These are phyloP conservation scores for Epizoanthus scotinus DNA, from an alignment of 92 coral and sea anemone genomes.

Conservation along the genomic window DNA sequence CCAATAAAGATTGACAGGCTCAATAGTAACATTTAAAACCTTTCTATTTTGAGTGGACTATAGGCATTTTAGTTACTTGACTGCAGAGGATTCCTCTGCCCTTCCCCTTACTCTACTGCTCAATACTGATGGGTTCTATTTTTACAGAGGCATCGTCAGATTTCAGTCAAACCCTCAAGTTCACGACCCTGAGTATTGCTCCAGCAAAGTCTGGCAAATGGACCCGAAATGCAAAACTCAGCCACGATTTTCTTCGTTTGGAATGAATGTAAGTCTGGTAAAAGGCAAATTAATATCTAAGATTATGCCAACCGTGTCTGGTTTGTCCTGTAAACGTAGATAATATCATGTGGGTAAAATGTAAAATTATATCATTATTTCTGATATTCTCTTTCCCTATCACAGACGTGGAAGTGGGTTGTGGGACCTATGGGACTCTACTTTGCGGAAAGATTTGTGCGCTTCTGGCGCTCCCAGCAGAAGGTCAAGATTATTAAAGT, in stretches of 20 bases:
- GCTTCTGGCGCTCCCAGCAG: slow-evolving; percentile 83
- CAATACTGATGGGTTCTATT: neutral
- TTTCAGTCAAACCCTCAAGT: slow-evolving; percentile 72
- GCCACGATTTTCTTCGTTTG: slow-evolving; percentile 71
- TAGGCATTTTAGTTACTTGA: too few species aligned
- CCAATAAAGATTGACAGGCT: too few species aligned
- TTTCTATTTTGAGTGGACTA: too few species aligned
- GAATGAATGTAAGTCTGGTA: slow-evolving; percentile 76
- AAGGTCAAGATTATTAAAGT: slow-evolving; percentile 75
- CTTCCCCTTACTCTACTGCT: neutral
- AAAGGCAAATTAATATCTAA: neutral
- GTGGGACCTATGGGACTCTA: slow-evolving; percentile 78
- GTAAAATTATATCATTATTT: neutral
- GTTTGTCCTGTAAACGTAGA: too few species aligned
- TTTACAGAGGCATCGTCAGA: slow-evolving; percentile 79
- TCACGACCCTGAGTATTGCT: slow-evolving; percentile 69
- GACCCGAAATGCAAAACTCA: slow-evolving; percentile 48
- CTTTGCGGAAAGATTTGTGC: slow-evolving; percentile 68
- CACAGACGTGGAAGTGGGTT: slow-evolving; percentile 91
- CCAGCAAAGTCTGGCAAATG: slow-evolving; percentile 37
- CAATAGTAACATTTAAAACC: too few species aligned
- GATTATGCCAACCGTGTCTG: too few species aligned
- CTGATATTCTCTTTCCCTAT: neutral
- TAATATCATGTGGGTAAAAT: neutral
- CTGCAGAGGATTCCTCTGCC: too few species aligned